Evolutionary conservation across 2,888 invertebrate genomes (phyloP).

Genomic region (Schizaphis graminum): DNA sequence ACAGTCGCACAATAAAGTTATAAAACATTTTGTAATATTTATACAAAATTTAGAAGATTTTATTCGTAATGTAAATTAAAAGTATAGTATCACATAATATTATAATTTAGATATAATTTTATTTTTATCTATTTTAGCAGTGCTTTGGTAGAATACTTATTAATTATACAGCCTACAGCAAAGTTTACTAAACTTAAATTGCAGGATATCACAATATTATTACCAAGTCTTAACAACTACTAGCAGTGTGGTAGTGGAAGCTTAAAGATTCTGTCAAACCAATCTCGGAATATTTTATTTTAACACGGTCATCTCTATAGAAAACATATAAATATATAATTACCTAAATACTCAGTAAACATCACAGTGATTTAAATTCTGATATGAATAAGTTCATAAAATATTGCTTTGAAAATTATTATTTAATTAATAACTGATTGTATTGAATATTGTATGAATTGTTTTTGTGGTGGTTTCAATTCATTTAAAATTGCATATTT

Average conservation of each 20-base stretch:
- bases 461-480: neutral
- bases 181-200: conserved; percentile 3
- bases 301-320: neutral
- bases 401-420: neutral
- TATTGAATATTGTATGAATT: neutral
- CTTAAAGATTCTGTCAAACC: neutral
- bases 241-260: neutral
- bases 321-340: neutral
- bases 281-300: neutral
- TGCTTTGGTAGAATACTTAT: neutral
- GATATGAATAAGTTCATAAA: neutral
- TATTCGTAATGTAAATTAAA: neutral
- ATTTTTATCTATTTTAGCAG: neutral
- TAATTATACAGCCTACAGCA: neutral
- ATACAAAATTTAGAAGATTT: neutral
- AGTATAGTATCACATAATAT: neutral
- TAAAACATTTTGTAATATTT: neutral
- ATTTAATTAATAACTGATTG: neutral
- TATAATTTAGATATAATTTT: neutral
- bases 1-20: neutral
- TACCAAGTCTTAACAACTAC: neutral
- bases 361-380: neutral
- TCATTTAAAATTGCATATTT: neutral
- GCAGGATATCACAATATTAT: neutral
- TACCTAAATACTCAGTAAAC: neutral